phyloP scores from a whole-genome alignment of 2,888 invertebrate genomes.

The Gymnocheta viridis region DNA sequence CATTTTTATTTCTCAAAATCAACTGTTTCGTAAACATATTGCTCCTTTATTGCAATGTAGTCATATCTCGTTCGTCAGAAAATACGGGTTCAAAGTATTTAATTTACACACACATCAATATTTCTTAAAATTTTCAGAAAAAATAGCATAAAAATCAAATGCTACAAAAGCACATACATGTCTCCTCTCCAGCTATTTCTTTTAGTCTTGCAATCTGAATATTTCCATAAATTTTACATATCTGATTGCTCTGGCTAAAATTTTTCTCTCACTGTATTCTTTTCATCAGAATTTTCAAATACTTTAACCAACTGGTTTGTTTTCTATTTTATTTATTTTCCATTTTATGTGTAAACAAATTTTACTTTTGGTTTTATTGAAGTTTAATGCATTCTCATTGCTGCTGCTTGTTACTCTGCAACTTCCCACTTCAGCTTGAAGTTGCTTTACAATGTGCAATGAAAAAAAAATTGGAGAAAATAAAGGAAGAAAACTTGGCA shows the following conservation, averaged over 20 bases:
- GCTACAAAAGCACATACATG: too few relatives aligned
- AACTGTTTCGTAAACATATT: too few relatives aligned
- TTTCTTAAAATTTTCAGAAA: too few relatives aligned
- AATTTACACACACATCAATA: too few relatives aligned
- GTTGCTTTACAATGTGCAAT: slow-evolving; percentile 1
- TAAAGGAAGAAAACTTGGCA: slow-evolving; percentile 46
- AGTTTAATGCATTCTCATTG: slow-evolving; percentile 42
- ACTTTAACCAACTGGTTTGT: slow-evolving; percentile 41
- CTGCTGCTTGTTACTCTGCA: slow-evolving; percentile 5
- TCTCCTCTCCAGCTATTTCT: too few relatives aligned
- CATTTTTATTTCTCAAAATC: too few relatives aligned
- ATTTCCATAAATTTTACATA: too few relatives aligned
- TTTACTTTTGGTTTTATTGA: slow-evolving; percentile 69
- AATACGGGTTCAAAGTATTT: too few relatives aligned
- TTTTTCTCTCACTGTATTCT: slow-evolving; percentile 8
- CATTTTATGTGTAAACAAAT: slow-evolving; percentile 31
- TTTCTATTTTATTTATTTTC: slow-evolving; percentile 35
- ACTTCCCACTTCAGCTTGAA: not conserved
- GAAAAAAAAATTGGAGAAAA: not conserved
- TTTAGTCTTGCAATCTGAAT: too few relatives aligned
- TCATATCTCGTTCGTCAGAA: too few relatives aligned
- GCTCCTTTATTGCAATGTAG: too few relatives aligned
- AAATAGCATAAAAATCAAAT: too few relatives aligned
- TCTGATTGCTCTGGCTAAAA: not conserved
- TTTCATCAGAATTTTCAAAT: slow-evolving; percentile 25